Percentiles rank a stretch among this genome's conserved stretches.
Conservation (phyloP, 2,797 vertebrate species). For the Acanthis flammea region DNA sequence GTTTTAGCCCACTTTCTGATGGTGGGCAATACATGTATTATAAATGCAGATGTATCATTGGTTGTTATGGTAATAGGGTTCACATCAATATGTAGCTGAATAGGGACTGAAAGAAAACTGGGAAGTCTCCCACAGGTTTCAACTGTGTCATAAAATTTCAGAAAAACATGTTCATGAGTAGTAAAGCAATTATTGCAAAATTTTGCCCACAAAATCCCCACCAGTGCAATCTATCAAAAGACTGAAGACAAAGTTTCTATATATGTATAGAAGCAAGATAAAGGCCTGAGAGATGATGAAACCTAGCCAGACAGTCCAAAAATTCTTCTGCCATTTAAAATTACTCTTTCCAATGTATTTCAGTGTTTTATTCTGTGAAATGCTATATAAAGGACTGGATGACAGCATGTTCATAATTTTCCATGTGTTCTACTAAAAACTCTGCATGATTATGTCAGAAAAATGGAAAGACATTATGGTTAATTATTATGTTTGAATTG, state of each 20-base stretch:
- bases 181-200: not conserved
- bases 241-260: not conserved
- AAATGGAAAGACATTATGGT: fast-evolving
- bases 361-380: not conserved
- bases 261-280: not conserved
- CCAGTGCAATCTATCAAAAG: not conserved
- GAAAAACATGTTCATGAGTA: not conserved
- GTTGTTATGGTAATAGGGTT: not conserved
- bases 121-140: not conserved
- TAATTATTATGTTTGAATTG: not conserved
- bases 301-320: not conserved
- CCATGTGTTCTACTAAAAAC: not conserved
- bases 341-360: not conserved
- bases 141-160: not conserved
- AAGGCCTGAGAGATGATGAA: not conserved
- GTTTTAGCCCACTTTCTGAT: not conserved
- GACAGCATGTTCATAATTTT: not conserved
- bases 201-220: not conserved
- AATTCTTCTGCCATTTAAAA: not conserved
- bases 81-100: not conserved
- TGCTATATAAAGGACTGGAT: not conserved
- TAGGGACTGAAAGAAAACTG: not conserved
- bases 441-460: not conserved
- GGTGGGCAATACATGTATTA: not conserved
- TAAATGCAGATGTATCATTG: not conserved